Conservation (phyloP, 2,888 invertebrate species). For the Trachelus troglodyta region DNA sequence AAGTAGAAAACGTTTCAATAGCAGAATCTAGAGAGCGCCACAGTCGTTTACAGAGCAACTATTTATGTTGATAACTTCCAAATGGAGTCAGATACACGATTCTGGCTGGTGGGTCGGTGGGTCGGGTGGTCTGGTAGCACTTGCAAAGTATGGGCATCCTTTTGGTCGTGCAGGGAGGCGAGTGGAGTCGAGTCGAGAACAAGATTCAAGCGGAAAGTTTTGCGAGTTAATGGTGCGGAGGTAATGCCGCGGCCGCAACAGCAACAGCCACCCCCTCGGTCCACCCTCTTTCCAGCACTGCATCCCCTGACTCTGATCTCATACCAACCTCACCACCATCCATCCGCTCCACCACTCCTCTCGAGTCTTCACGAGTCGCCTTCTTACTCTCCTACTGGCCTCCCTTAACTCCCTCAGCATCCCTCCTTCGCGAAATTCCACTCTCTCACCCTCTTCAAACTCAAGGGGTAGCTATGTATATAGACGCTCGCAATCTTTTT, state of each 20-base stretch:
- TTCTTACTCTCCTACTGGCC: conserved; percentile 7
- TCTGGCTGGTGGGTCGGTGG: conserved; percentile 37
- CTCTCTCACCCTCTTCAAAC: conserved; percentile 29
- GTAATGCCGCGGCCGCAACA: conserved; percentile 64
- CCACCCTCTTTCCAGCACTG: conserved; percentile 7
- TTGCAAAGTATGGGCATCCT: conserved; percentile 58
- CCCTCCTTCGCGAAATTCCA: conserved; percentile 27
- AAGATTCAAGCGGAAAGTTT: conserved; percentile 66
- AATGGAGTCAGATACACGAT: conserved; percentile 55
- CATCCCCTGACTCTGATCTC: conserved; percentile 23
- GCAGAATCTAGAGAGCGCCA: conserved; percentile 21
- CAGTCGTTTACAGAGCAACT: conserved; percentile 49
- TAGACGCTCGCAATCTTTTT: conserved; percentile 47
- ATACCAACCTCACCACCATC: not conserved
- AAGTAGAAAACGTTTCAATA: conserved; percentile 36
- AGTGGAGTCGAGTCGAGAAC: conserved; percentile 57
- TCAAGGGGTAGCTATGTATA: conserved; percentile 33
- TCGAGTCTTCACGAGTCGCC: not conserved
- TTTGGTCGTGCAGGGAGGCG: conserved; percentile 46
- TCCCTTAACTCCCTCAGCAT: conserved; percentile 25
- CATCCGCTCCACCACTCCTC: conserved; percentile 10
- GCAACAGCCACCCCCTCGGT: conserved; percentile 56
- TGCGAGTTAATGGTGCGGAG: conserved; percentile 65
- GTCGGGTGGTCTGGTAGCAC: conserved; percentile 44
- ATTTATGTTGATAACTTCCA: conserved; percentile 60